Evolutionary conservation across 2,113 vertebrate species (phyloP).

Genomic region (Myiagra hebetior): DNA sequence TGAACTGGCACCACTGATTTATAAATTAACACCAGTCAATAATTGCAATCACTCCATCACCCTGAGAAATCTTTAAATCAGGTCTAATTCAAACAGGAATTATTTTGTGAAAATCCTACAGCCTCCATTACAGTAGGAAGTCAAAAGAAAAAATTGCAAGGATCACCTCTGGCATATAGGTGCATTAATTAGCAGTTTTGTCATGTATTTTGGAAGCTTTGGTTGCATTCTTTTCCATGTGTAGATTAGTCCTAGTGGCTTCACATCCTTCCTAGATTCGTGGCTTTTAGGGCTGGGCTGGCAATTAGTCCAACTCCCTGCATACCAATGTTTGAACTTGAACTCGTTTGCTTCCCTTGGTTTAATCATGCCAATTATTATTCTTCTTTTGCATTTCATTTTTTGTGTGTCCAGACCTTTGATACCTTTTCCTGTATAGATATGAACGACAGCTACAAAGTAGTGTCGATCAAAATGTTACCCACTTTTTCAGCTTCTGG

Average conservation of each 20-base stretch:
- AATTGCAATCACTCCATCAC: neutral
- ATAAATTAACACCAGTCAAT: neutral
- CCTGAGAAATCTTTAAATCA: neutral
- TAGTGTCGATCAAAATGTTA: neutral
- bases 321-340: neutral
- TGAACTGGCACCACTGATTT: neutral
- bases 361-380: neutral
- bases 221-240: neutral
- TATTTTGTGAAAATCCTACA: neutral
- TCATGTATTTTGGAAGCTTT: neutral
- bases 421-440: neutral
- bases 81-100: neutral
- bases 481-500: neutral
- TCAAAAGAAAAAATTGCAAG: neutral
- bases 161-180: neutral
- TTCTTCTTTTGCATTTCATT: neutral
- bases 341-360: neutral
- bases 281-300: neutral
- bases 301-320: neutral
- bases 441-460: neutral
- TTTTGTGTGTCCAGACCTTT: neutral
- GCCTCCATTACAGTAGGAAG: neutral
- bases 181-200: neutral
- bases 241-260: neutral
- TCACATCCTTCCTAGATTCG: neutral